phyloP scores from a whole-genome alignment of 2,797 vertebrate genomes.

The Loris lydekkerianus region DNA sequence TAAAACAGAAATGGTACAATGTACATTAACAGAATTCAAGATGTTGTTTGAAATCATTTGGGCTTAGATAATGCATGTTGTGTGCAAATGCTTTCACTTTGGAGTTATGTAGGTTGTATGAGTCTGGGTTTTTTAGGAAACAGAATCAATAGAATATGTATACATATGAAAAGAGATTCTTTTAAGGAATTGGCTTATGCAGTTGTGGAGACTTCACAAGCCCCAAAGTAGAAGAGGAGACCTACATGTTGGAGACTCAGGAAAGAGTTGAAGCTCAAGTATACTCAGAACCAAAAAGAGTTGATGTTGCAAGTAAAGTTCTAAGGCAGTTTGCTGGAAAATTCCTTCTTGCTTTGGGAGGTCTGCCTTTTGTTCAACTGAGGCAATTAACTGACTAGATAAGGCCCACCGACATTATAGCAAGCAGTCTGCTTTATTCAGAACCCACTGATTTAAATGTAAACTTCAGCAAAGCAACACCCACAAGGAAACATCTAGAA shows the following conservation, averaged over 20 bases:
- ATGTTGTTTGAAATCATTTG: slow-evolving; percentile 27
- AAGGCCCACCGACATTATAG: neutral
- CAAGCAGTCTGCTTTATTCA: neutral
- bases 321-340: neutral
- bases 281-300: neutral
- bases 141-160: neutral
- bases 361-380: neutral
- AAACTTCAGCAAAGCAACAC: neutral
- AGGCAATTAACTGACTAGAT: neutral
- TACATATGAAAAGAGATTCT: neutral
- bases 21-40: slow-evolving; percentile 31
- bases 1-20: slow-evolving; percentile 11
- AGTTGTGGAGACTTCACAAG: neutral
- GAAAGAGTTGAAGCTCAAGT: neutral
- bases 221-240: neutral
- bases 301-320: neutral
- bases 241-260: neutral
- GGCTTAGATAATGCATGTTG: neutral
- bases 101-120: neutral
- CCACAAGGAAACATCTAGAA: neutral
- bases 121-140: neutral
- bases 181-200: neutral
- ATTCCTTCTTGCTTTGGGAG: neutral
- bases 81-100: slow-evolving; percentile 19
- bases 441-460: neutral